These are phyloP conservation scores for Brachycybe producta DNA, from an alignment of 2,888 invertebrate species.

Conservation along the genomic window DNA sequence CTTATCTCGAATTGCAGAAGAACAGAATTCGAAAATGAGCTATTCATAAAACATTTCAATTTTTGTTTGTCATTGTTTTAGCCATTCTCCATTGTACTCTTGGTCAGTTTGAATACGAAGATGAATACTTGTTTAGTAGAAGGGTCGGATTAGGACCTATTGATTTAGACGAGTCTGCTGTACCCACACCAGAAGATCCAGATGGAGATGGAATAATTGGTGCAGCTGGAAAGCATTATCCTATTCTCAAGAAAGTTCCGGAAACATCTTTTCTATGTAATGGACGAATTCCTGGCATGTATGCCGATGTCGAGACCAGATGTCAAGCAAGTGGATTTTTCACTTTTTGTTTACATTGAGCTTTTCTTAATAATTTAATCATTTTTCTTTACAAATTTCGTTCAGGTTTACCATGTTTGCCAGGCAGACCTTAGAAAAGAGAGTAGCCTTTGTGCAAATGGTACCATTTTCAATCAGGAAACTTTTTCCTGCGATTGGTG, in stretches of 20 bases:
- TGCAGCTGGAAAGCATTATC: slow-evolving; percentile 16
- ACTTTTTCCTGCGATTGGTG: slow-evolving; percentile 21
- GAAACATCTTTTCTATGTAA: slow-evolving; percentile 17
- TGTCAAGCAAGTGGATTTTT: slow-evolving; percentile 17
- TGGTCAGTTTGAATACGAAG: no score
- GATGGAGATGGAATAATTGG: slow-evolving; percentile 18
- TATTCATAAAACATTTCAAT: no score
- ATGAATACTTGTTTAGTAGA: no score
- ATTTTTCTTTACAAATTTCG: neutral
- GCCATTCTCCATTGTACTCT: no score
- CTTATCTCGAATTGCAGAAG: no score
- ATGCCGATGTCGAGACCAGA: slow-evolving; percentile 19
- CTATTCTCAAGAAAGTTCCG: slow-evolving; percentile 11
- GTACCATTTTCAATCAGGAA: slow-evolving; percentile 20
- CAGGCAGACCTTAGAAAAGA: slow-evolving; percentile 16
- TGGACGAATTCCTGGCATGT: slow-evolving; percentile 18
- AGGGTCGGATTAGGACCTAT: neutral
- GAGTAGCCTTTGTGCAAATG: slow-evolving; percentile 18
- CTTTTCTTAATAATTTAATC: neutral
- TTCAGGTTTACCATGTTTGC: slow-evolving; percentile 19
- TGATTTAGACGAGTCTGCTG: slow-evolving; percentile 1
- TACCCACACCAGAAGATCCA: slow-evolving; percentile 15
- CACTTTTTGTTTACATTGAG: neutral
- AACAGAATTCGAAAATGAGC: no score
- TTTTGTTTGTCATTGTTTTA: no score